Percentiles rank a stretch among this genome's conserved stretches.
Conservation (phyloP, 2,113 vertebrate genomes). For the Poicephalus meyeri region DNA sequence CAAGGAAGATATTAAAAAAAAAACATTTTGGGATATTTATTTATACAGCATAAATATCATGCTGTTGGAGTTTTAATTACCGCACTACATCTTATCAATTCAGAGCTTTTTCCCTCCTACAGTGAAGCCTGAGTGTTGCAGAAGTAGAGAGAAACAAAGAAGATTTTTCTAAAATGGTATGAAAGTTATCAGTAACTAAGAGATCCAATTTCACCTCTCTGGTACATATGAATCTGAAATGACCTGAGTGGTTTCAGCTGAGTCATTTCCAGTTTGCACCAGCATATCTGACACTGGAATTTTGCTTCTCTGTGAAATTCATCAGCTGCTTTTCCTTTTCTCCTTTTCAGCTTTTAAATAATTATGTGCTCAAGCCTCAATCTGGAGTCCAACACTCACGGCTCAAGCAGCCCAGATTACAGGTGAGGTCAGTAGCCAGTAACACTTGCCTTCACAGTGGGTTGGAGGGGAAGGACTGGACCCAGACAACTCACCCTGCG, state of each 20-base stretch:
- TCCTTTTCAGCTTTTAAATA: not conserved
- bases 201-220: not conserved
- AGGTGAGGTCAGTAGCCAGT: not conserved
- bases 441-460: not conserved
- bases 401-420: not conserved
- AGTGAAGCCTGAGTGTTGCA: not conserved
- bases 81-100: constrained; percentile 39
- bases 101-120: not conserved
- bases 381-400: not conserved
- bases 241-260: not conserved
- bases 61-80: constrained; percentile 56
- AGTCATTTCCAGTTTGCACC: not conserved
- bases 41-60: constrained; percentile 63
- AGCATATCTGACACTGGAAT: not conserved
- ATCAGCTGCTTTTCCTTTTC: not conserved
- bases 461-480: not conserved
- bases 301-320: not conserved
- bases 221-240: not conserved
- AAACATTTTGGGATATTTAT: constrained; percentile 69
- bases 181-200: constrained; percentile 63
- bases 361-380: not conserved
- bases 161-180: constrained; percentile 54
- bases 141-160: constrained; percentile 6
- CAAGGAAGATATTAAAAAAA: constrained; percentile 64
- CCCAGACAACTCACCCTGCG: not conserved